Base-by-base conservation (phyloP, 2,888 invertebrate species). In the Cepaea hortensis region DNA sequence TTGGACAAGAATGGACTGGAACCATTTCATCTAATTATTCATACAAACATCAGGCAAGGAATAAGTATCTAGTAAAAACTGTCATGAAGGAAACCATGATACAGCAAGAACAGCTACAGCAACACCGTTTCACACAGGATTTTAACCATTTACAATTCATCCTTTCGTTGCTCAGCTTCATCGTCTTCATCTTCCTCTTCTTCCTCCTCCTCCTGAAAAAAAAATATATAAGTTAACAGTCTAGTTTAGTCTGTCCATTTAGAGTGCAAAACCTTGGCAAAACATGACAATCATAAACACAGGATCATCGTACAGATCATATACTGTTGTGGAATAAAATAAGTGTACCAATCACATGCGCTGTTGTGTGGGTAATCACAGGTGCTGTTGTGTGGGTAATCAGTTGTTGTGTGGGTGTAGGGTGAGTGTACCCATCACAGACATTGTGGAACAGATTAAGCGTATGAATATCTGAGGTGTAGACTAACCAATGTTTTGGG, bases 121-220 rank as follows among this genome's bases (percentile, higher is more conserved):
- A 46, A 73, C 46, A 35, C 9, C 15, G 46, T 15, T 48, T 46
- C 15, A 73, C 35, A 46, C 11, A 55, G 55, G 55, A 11, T 48
- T n/a, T 23, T n/a, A 23, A 23, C 46, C 4, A 18, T 5, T 84
- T 88, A 89, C 82, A 87, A 86, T 48, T 88, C 90, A 46, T 89
- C 90, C 65, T 88, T 90, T 20, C 87, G 90, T 62, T 89, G 90
- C 20, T 89, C 91, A n/a, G 90, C 91, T 20, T 91, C 92, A 5
- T 91, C 92, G 6, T 91, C 91, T 11, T 91, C 91, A 11, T 90
- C 91, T 15, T 91, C 91, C 13, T 91, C 90, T 35, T 86, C 90
- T 23, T 87, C 87, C 68, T 89, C 85, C 76, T 81, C 79, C 82
- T 85, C 80, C 46, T 3, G 18, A 83, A 81, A 77, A 73, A 46